Percentiles rank a stretch among this genome's conserved stretches.
phyloP scores from a whole-genome alignment of 2,888 invertebrate species.

The Hemistola chrysoprasaria region DNA sequence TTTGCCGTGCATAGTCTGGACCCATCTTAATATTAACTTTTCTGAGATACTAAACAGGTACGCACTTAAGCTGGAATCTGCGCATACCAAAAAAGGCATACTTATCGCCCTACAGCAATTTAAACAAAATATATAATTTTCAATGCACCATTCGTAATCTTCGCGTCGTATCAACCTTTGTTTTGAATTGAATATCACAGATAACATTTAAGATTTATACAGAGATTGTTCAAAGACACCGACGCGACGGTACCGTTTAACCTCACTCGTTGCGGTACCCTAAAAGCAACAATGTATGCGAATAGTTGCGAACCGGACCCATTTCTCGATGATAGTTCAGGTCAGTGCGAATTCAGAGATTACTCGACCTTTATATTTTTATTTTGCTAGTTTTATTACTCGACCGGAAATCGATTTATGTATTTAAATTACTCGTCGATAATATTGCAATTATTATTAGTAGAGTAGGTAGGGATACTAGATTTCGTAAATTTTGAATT shows the following conservation, averaged over 20 bases:
- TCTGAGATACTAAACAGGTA: no score
- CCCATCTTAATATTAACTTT: no score
- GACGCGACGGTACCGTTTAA: constrained; percentile 12
- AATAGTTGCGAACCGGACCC: constrained; percentile 57
- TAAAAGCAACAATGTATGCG: constrained; percentile 35
- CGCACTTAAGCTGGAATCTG: no score
- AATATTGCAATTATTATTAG: no score
- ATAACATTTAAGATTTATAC: constrained; percentile 15
- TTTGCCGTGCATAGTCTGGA: no score
- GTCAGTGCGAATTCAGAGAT: constrained; percentile 45
- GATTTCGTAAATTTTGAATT: no score
- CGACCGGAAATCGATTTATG: no score
- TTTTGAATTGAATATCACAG: constrained; percentile 9
- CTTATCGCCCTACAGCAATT: no score
- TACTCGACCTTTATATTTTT: constrained; percentile 17
- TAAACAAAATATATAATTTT: background rate
- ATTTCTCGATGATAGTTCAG: constrained; percentile 43
- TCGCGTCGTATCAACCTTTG: constrained; percentile 8
- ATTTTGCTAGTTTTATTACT: no score
- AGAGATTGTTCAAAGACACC: constrained; percentile 11
- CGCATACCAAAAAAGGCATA: no score
- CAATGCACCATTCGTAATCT: constrained; percentile 1
- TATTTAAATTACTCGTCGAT: no score
- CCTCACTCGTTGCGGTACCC: constrained; percentile 29
- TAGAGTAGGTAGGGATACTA: no score